Evolutionary conservation across 2,888 invertebrate species (phyloP), one percentile per base, ranked within the genome.

Genomic region (Hydraecia micacea): DNA sequence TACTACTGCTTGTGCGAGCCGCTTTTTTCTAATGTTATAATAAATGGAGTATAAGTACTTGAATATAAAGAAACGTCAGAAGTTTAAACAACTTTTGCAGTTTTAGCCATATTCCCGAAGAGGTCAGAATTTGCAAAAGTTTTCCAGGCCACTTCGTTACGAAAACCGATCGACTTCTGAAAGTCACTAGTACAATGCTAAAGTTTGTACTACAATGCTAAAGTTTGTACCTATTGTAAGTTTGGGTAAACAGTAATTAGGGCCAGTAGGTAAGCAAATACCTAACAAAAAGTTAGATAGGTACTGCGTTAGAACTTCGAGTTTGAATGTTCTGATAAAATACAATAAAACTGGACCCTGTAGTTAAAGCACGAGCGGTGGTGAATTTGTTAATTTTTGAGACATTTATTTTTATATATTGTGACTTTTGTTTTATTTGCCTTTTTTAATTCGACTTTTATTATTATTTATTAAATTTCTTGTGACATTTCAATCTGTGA

Each of bases 51-150:
- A n/a, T n/a, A n/a, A n/a, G n/a, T n/a, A 32, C 36, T 36, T 36
- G 36, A 36, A 36, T 36, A 36, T 5, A 36, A 36, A 36, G 36
- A 36, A 36, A 36, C 36, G 36, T 36, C 36, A 36, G 2, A 36
- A 49, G 32, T 25, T 36, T n/a, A 15, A 21, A n/a, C 6, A 46
- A 46, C 2, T n/a, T 25, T 3, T 36, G 2, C 3, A 52, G 15
- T 15, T 69, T 36, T 11, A 36, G 36, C 21, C 7, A 11, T 28
- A 75, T 36, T 28, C 15, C 21, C 4, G 7, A 67, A 25, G n/a
- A 60, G 60, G 49, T 32, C 32, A 15, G 42, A 46, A 73, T 81
- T 55, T 9, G 18, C 52, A 8, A 81, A 67, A 81, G 67, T 81
- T 80, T 67, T 28, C 18, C 32, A 55, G 21, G 18, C 8, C 39